Evolutionary conservation across 2,113 vertebrate genomes (phyloP), one percentile per base, ranked within the genome.

Genomic region (Eclectus roratus): DNA sequence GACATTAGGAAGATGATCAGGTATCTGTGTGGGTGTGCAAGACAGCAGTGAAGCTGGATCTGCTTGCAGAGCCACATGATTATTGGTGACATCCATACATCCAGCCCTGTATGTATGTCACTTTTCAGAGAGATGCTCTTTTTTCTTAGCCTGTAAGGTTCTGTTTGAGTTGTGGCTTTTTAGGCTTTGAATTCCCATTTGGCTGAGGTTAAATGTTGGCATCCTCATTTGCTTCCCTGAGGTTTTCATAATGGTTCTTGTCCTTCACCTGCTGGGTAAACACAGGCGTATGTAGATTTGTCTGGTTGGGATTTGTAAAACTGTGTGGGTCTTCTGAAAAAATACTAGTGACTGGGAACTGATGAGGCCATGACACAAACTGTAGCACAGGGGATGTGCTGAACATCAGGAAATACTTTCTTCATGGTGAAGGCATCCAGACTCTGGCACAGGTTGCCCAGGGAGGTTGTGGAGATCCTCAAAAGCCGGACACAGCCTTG

Each of bases 281-380:
- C 8, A 7, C 7, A 12, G 39, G 25, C 5, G 2, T 58, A 43
- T 37, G 17, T 47, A n/a, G 1, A 1, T 53, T 47, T 27, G 12
- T 53, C 52, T 77, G 1, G 44, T 15, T 37, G 33, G 41, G 37
- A 33, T 58, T 84, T 69, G 46, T 44, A 44, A 85, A 73, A n/a
- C 24, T 33, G 53, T 56, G 35, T 41, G 13, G 47, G n/a, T 18
- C 24, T 63, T 55, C 56, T 46, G 24, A 50, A 28, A 77, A 89
- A 72, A 50, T n/a, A 27, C 27, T 46, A 41, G 25, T 61, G 46
- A 28, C 17, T 49, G 53, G 39, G n/a, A 65, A 33, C 35, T 29
- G 35, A 29, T 37, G 68, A 50, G 43, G n/a, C 24, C 29, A 5
- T 24, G n/a, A 13, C 28, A n/a, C 31, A n/a, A 73, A 63, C 28